phyloP scores from a whole-genome alignment of 2,888 invertebrate species.

The Mythimna ferrago region DNA sequence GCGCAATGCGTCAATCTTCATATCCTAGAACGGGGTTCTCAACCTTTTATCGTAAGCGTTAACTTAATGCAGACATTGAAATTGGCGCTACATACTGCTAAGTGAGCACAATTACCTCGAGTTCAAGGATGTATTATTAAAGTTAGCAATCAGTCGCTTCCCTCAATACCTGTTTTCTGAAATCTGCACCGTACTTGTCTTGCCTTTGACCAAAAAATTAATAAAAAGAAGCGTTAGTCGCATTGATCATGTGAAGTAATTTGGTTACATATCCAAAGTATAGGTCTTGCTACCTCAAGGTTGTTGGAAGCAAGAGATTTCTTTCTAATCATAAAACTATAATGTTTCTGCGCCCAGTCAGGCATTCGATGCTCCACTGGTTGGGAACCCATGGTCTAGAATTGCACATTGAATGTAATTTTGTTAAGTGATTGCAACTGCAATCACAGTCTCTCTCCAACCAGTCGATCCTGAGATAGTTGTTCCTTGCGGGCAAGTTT shows the following conservation, averaged over 20 bases:
- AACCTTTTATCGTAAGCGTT: neutral
- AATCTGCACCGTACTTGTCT: neutral
- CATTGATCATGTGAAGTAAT: neutral
- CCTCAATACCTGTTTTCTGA: neutral
- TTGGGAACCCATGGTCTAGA: conserved; percentile 7
- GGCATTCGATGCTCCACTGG: neutral
- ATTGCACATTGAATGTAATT: conserved; percentile 34
- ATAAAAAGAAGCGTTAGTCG: no score
- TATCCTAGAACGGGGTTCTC: conserved; percentile 10
- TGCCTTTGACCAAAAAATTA: neutral
- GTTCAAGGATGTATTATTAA: neutral
- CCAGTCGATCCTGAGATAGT: conserved; percentile 6
- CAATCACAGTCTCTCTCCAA: conserved; percentile 3
- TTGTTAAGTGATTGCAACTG: conserved; percentile 16
- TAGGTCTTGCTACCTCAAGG: neutral
- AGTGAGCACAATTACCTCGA: neutral
- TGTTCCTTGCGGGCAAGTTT: neutral
- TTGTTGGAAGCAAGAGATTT: neutral
- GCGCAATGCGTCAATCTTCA: conserved; percentile 41
- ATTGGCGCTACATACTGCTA: neutral
- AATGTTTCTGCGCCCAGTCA: neutral
- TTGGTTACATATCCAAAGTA: neutral
- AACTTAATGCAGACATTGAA: neutral
- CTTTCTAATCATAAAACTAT: neutral
- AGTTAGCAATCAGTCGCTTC: neutral